Conservation (phyloP, 2,113 vertebrate species). For the Alligator sinensis region DNA sequence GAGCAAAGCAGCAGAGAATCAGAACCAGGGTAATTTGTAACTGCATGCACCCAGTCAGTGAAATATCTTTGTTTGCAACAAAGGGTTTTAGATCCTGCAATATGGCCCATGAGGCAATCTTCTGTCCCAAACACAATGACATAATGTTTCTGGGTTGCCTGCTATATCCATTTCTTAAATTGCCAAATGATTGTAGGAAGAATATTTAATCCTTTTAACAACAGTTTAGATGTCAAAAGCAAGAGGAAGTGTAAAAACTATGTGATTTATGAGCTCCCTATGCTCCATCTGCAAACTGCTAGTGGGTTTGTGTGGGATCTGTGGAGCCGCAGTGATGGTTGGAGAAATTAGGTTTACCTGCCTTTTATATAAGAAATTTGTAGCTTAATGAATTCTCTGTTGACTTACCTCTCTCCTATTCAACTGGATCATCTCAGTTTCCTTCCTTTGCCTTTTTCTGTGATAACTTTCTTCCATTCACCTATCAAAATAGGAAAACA, state of each 20-base stretch:
- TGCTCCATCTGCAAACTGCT: not conserved
- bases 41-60: not conserved
- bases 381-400: not conserved
- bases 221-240: not conserved
- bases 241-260: too few relatives aligned
- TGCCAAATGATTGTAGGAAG: not conserved
- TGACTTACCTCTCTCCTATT: not conserved
- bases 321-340: not conserved
- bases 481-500: not conserved
- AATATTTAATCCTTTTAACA: not conserved
- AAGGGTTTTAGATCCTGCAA: not conserved
- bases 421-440: not conserved
- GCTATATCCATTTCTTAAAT: accelerated
- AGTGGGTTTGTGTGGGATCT: not conserved
- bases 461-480: not conserved
- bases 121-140: not conserved
- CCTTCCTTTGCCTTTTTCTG: not conserved
- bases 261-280: not conserved
- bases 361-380: not conserved
- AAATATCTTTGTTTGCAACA: not conserved
- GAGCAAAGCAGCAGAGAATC: not conserved
- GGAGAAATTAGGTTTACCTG: not conserved
- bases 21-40: not conserved
- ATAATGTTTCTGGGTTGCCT: not conserved
- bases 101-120: not conserved